Base-by-base conservation (phyloP, 2,888 invertebrate genomes). In the Diachrysia chrysitis region DNA sequence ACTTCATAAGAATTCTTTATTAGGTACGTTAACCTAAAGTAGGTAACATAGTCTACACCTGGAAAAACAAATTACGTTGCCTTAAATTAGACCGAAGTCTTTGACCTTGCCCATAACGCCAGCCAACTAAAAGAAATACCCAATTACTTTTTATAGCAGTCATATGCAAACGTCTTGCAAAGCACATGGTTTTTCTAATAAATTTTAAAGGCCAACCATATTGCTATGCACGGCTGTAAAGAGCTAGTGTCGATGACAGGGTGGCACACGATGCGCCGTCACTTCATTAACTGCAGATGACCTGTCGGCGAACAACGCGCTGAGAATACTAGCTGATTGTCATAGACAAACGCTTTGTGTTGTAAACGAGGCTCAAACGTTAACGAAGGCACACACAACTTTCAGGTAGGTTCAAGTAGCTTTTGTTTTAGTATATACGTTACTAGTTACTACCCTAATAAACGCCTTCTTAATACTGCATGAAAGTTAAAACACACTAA, bases 281-380 rank as follows among this genome's bases (percentile, higher is more conserved):
- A 85, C 77, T 85, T 85, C 78, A 85, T 85, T 85, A 82, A 79
- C 71, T 77, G 63, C 69, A 60, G 66, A 75, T 82, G 84, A 83
- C 84, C 76, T 76, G 78, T 48, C 72, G 42, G 42, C 48, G 16
- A 23, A 56, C 53, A 32, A 58, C 46, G 53, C 7, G 66, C 17
- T 59, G 25, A 60, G 65, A 65, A 63, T 71, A 23, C 25, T 19
- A 17, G 3, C 66, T 54, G 58, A 71, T 76, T 71, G 58, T 48
- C 56, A 53, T 54, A 57, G 62, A 71, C 76, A 55, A 61, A 55
- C 35, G 46, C 76, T 79, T 85, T 84, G 83, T 82, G 42, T 79
- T 69, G 65, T 70, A 76, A 84, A 86, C 79, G 74, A 83, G 81
- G 79, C 80, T 83, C 77, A 83, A 82, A 85, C 82, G 73, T 69